These are phyloP conservation scores for Andrena bicolor DNA, from an alignment of 2,888 invertebrate genomes.

Conservation along the genomic window DNA sequence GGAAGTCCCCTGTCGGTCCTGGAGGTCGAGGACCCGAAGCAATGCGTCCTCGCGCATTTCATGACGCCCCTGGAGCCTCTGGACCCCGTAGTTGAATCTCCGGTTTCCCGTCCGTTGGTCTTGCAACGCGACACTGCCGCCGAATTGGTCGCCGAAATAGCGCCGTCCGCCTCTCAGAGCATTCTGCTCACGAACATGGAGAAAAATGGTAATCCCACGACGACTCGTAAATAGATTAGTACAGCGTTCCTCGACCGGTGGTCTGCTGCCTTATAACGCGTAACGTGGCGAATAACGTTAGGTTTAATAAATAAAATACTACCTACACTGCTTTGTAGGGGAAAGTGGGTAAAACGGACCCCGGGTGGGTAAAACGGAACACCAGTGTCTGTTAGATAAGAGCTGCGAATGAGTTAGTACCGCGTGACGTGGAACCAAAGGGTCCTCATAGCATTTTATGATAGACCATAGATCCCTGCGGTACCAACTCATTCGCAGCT, in stretches of 20 bases:
- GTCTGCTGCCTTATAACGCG: too few species aligned
- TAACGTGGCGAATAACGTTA: neutral
- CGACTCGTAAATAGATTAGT: slow-evolving; percentile 43
- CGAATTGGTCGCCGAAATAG: slow-evolving; percentile 91
- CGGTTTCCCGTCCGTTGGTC: slow-evolving; percentile 91
- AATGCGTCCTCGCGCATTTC: slow-evolving; percentile 94
- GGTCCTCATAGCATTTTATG: too few species aligned
- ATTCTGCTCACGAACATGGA: slow-evolving; percentile 97
- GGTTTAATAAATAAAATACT: too few species aligned
- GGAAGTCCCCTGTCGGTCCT: slow-evolving; percentile 90
- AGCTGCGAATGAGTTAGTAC: too few species aligned
- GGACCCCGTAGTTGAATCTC: slow-evolving; percentile 94
- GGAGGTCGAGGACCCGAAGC: slow-evolving; percentile 95
- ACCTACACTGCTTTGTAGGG: too few species aligned
- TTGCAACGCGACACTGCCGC: slow-evolving; percentile 92
- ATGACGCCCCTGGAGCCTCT: slow-evolving; percentile 95
- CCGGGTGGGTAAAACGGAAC: too few species aligned
- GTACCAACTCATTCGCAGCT: too few species aligned
- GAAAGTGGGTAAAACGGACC: too few species aligned
- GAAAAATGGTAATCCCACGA: slow-evolving; percentile 87
- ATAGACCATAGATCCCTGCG: too few species aligned
- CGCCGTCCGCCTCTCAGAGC: slow-evolving; percentile 87
- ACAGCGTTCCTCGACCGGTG: too few species aligned
- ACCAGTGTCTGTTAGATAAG: too few species aligned
- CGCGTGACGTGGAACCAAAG: too few species aligned